Percentiles rank a stretch among this genome's conserved stretches.
Conservation (phyloP, 2,113 vertebrate species). For the Rattus rattus region DNA sequence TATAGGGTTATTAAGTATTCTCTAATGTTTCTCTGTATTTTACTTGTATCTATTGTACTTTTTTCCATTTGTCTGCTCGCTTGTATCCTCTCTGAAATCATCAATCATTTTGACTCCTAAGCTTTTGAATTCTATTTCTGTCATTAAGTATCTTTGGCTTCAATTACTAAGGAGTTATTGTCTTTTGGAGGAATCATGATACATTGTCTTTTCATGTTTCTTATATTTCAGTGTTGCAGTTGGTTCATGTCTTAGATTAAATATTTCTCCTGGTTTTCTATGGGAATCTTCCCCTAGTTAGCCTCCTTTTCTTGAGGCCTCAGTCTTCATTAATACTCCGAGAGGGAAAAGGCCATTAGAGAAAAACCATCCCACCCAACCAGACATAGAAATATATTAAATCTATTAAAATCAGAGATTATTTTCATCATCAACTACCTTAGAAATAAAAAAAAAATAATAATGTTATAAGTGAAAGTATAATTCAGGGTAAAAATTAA, state of each 20-base stretch:
- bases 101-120: neutral
- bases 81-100: neutral
- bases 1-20: neutral
- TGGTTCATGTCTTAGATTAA: neutral
- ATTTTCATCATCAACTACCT: neutral
- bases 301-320: neutral
- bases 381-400: neutral
- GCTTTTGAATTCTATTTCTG: neutral
- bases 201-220: neutral
- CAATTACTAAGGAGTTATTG: neutral
- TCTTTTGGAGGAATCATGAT: neutral
- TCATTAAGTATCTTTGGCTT: neutral
- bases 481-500: neutral
- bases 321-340: neutral
- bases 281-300: neutral
- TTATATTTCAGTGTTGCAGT: neutral
- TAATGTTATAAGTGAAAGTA: neutral
- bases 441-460: neutral
- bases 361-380: neutral
- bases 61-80: neutral
- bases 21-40: neutral
- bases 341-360: neutral
- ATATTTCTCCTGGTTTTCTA: neutral
- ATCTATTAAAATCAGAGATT: neutral
- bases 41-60: neutral